Evolutionary conservation across 2,888 invertebrate genomes (phyloP), one percentile per base, ranked within the genome.

Genomic region (Venusia cambrica): DNA sequence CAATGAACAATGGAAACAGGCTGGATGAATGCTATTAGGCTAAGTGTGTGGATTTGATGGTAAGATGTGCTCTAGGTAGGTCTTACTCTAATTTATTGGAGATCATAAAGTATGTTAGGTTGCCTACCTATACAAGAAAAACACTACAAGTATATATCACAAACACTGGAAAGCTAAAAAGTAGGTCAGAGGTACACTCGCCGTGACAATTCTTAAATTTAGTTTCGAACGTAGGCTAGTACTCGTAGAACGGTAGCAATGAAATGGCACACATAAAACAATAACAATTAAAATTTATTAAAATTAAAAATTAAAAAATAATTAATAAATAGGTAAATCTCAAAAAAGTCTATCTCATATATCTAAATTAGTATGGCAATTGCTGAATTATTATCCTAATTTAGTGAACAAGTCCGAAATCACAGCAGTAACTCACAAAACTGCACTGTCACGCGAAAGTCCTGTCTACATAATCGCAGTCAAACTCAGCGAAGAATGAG

Each of bases 401-500:
- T 57, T 52, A 31, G 13, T 20, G 42, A 30, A 58, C 54, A 51
- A 61, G 62, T 65, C 62, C 63, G 29, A 36, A 42, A 44, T 48
- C 66, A 70, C 67, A 56, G n/a, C n/a, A n/a, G n/a, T n/a, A n/a
- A 48, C 68, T 27, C 31, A 27, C 20, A 16, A 16, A 9, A 72
- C 67, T 53, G 48, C 73, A 79, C 76, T 67, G 62, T 83, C 81
- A 87, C 81, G 80, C 70, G 54, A 84, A 87, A 54, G 85, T 85
- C 53, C 85, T 73, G 57, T 87, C 87, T 21, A 79, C 68, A 56
- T 87, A 87, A 27, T 85, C 85, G 57, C 74, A 83, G 49, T 85
- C 84, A 57, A 87, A 88, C 54, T 88, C 88, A 27, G 87, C 83
- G 57, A 88, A 81, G 66, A 88, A 88, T 32, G 85, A 72, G 55